phyloP scores from a whole-genome alignment of 2,113 vertebrate genomes.

The Protobothrops flavoviridis region DNA sequence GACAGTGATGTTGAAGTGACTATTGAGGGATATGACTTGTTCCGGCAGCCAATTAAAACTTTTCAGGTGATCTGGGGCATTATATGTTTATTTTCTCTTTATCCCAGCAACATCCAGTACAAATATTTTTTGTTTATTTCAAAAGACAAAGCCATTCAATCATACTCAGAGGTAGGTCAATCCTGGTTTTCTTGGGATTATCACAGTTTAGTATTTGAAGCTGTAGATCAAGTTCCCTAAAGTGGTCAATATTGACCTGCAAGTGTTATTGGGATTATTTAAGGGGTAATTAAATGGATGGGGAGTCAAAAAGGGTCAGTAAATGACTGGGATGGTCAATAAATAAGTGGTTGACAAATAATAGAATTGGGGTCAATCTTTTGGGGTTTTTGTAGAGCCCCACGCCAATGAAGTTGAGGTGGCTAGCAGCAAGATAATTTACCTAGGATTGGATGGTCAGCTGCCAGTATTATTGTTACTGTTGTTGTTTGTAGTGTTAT shows the following conservation, averaged over 20 bases:
- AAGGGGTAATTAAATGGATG: neutral
- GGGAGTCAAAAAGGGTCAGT: too few species aligned
- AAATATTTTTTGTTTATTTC: neutral
- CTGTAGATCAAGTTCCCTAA: neutral
- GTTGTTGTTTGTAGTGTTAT: neutral
- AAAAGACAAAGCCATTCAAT: neutral
- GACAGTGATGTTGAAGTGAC: slow-evolving; percentile 68
- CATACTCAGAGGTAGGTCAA: neutral
- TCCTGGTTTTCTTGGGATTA: neutral
- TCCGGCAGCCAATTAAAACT: slow-evolving; percentile 67
- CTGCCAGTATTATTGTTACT: neutral
- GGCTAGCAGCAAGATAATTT: neutral
- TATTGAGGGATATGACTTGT: slow-evolving; percentile 57
- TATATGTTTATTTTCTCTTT: neutral
- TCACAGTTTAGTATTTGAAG: neutral
- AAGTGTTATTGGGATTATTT: neutral
- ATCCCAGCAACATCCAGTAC: neutral
- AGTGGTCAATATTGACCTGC: neutral
- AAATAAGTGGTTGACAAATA: neutral
- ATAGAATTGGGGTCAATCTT: neutral
- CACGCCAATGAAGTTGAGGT: neutral
- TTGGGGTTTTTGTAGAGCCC: neutral
- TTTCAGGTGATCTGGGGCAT: slow-evolving; percentile 72
- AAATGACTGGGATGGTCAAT: too few species aligned
- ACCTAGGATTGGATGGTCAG: neutral